A percentile compares a stretch with the other conserved stretches of the same genome.
Conservation (phyloP, 1,140 invertebrate genomes). For the Penaeus japonicus region DNA sequence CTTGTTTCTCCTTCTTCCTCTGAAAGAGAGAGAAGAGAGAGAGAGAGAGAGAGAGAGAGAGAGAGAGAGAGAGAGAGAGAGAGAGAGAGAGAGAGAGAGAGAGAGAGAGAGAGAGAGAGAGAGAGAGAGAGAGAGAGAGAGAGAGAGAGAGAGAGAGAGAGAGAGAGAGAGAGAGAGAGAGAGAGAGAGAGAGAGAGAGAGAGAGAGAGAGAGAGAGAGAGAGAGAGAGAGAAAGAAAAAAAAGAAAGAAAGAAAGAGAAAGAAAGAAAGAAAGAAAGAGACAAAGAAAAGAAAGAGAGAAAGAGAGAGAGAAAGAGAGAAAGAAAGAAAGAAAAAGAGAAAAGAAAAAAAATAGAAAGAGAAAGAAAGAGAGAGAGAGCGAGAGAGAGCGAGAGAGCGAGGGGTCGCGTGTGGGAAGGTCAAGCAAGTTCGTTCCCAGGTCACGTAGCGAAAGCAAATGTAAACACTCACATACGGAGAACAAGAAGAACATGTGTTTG, state of each 20-base stretch:
- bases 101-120: too few species aligned
- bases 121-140: background rate
- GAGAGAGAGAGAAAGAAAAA: too few species aligned
- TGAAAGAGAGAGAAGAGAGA: background rate
- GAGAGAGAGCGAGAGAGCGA: background rate
- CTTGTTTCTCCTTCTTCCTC: background rate
- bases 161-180: background rate
- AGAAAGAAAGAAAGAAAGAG: background rate
- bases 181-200: background rate
- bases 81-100: too few species aligned
- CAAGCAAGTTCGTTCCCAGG: too few species aligned
- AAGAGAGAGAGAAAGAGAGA: background rate
- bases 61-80: background rate
- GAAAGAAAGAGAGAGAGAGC: too few species aligned
- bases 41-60: background rate
- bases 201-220: background rate
- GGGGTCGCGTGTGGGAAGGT: background rate
- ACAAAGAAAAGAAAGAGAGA: background rate
- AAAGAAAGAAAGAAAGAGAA: background rate
- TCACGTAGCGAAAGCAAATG: too few species aligned
- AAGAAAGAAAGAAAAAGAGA: background rate
- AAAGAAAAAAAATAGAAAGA: background rate
- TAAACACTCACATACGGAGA: too few species aligned
- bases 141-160: too few species aligned
- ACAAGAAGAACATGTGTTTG: too few species aligned